Conservation (phyloP, 2,113 vertebrate genomes). For the Dipodomys spectabilis region DNA sequence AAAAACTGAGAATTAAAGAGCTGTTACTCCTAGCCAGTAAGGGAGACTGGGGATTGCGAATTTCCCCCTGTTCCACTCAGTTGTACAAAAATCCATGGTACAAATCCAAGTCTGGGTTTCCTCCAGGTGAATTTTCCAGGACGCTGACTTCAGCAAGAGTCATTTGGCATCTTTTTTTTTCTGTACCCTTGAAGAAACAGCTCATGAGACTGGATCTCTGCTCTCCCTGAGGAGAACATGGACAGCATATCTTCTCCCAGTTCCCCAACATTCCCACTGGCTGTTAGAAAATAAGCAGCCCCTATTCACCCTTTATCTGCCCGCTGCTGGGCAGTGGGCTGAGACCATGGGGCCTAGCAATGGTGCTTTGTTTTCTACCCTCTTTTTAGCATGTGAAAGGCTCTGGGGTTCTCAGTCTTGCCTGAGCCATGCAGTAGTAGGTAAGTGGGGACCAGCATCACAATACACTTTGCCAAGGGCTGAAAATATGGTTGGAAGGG, state of each 20-base stretch:
- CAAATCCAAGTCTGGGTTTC: neutral
- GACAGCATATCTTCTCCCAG: neutral
- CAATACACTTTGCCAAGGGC: neutral
- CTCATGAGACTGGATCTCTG: neutral
- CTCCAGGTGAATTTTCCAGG: neutral
- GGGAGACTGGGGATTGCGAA: rapidly evolving
- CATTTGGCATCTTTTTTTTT: neutral
- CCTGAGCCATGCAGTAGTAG: neutral
- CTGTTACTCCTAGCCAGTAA: neutral
- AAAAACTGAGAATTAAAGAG: neutral
- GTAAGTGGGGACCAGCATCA: neutral
- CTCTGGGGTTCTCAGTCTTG: neutral
- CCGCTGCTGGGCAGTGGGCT: neutral
- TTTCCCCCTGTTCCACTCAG: neutral
- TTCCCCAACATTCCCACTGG: neutral
- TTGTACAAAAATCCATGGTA: neutral
- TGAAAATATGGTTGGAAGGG: neutral
- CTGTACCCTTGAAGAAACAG: neutral
- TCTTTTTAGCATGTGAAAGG: rapidly evolving
- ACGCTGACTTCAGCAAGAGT: neutral
- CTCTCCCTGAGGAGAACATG: neutral
- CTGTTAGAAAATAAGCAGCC: neutral
- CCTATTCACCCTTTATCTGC: neutral
- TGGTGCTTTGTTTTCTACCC: neutral
- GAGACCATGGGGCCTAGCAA: neutral